Percentiles rank a stretch among this genome's conserved stretches.
These are phyloP conservation scores for Myopa tessellatipennis DNA, from an alignment of 2,888 invertebrate genomes.

Conservation along the genomic window DNA sequence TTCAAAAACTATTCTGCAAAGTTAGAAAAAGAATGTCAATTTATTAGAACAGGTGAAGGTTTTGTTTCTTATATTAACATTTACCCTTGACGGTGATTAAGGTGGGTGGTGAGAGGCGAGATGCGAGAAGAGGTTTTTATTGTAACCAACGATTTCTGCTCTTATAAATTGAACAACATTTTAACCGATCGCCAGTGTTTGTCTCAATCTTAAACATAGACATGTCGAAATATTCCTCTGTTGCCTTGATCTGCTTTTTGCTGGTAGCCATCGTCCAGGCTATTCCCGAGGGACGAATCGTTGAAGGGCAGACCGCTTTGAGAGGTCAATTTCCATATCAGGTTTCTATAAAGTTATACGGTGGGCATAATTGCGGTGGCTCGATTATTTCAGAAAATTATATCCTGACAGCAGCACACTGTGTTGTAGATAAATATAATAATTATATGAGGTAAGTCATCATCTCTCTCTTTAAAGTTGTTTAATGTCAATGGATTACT, in stretches of 20 bases:
- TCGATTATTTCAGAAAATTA: slow-evolving; percentile 58
- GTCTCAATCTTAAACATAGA: too few species aligned
- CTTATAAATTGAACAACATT: too few species aligned
- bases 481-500: too few species aligned
- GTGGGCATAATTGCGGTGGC: slow-evolving; percentile 58
- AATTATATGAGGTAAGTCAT: slow-evolving; percentile 51
- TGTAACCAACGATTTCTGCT: too few species aligned
- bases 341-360: slow-evolving; percentile 57
- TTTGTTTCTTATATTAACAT: too few species aligned
- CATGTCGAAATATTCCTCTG: not conserved
- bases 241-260: not conserved
- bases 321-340: slow-evolving; percentile 65
- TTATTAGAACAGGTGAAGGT: too few species aligned
- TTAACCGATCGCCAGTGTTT: too few species aligned
- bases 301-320: slow-evolving; percentile 62
- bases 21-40: too few species aligned
- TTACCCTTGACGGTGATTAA: too few species aligned
- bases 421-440: slow-evolving; percentile 55
- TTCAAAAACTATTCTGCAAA: too few species aligned
- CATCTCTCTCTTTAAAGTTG: not conserved
- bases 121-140: too few species aligned
- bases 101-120: too few species aligned
- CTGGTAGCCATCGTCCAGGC: slow-evolving; percentile 21
- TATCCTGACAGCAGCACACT: slow-evolving; percentile 62
- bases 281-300: slow-evolving; percentile 47